Percentiles rank a stretch among this genome's conserved stretches.
phyloP scores from a whole-genome alignment of 1,140 invertebrate genomes.

The Caerostris darwini region DNA sequence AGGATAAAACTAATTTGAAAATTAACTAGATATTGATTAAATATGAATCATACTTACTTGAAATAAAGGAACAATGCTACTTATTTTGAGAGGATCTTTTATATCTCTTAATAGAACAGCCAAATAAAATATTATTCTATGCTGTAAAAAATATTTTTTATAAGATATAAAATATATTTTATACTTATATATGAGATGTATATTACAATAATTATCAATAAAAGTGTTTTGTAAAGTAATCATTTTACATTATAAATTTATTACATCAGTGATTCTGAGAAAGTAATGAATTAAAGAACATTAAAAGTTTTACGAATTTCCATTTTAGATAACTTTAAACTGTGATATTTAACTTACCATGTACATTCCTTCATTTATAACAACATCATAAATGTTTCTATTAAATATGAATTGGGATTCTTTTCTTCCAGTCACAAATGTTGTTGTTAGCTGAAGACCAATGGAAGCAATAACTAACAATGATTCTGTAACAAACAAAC shows the following conservation, averaged over 20 bases:
- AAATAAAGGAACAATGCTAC: conserved; percentile 60
- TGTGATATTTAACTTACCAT: conserved; percentile 55
- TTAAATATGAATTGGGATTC: conserved; percentile 66
- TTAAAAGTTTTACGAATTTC: background rate
- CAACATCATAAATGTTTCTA: conserved; percentile 68
- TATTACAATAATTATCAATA: background rate
- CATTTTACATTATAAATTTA: background rate
- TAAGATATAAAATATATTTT: no score
- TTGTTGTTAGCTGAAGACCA: conserved; percentile 75
- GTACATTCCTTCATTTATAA: conserved; percentile 76
- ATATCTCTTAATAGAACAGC: conserved; percentile 68
- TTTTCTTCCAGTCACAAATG: conserved; percentile 76
- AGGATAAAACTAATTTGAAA: no score
- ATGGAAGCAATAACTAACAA: conserved; percentile 74
- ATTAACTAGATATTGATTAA: no score
- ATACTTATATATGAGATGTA: background rate
- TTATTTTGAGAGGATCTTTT: conserved; percentile 55
- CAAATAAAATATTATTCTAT: conserved; percentile 75
- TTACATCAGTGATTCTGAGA: background rate
- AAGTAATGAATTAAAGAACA: background rate
- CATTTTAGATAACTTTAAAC: background rate
- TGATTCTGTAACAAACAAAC: conserved; percentile 58
- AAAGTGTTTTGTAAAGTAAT: background rate
- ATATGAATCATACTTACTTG: conserved; percentile 26
- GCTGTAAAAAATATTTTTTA: conserved; percentile 18